A percentile compares a stretch with the other conserved stretches of the same genome.
Evolutionary conservation across 2,888 invertebrate genomes (phyloP).

Genomic region (Amaurobius ferox): DNA sequence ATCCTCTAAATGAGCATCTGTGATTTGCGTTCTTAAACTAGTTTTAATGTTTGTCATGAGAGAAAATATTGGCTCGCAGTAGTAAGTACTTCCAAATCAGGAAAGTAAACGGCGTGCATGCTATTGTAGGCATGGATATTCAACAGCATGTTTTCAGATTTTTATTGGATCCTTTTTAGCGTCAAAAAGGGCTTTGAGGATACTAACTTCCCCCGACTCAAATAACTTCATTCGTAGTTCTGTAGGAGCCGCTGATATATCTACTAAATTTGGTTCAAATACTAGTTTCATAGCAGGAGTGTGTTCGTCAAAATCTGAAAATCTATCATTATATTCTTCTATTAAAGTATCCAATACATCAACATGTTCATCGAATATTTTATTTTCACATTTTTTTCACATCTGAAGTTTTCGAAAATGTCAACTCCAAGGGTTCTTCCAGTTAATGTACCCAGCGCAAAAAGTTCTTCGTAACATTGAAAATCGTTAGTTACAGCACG

Average conservation of each 20-base stretch:
- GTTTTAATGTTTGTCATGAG: constrained; percentile 1
- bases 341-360: background rate
- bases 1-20: background rate
- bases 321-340: background rate
- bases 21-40: too few species aligned
- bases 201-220: background rate
- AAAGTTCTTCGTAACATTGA: constrained; percentile 16
- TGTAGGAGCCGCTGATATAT: too few species aligned
- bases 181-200: too few species aligned
- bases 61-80: background rate
- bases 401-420: constrained; percentile 18
- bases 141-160: background rate
- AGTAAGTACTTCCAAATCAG: background rate
- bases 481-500: constrained; percentile 7
- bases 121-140: background rate
- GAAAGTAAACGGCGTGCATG: too few species aligned
- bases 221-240: too few species aligned
- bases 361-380: background rate
- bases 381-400: background rate
- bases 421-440: constrained; percentile 13
- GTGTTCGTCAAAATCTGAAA: constrained; percentile 8
- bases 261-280: background rate
- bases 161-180: too few species aligned
- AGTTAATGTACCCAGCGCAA: constrained; percentile 4
- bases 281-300: background rate